Evolutionary conservation across 2,888 invertebrate species (phyloP), one percentile per base, ranked within the genome.

Genomic region (Diadromus collaris): DNA sequence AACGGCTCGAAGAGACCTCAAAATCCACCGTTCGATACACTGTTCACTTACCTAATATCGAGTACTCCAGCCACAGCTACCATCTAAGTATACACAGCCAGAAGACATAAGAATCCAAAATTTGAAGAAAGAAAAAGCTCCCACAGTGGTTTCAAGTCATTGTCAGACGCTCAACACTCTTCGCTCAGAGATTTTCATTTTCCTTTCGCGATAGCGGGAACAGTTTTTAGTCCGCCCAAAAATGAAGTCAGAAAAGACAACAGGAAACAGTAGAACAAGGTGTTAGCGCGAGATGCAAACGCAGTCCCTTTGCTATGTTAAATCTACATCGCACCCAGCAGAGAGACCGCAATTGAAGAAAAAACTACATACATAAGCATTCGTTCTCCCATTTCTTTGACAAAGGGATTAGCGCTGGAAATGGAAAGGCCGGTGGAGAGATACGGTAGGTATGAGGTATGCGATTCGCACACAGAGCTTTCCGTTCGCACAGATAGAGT

Each of bases 251-350:
- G 5, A 16, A 41, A 16, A 16, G 16, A 16, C 16, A 16, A 41
- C 1, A 16, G 38, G 4, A 16, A 41, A 16, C 38, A 41, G 16
- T 16, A 41, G 10, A 51, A 51, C 51, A 21, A 51, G 51, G 24
- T 51, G 24, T 51, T 21, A 51, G 51, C 58, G 56, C 7, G 48
- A 48, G 38, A 56, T 44, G 56, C 29, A 38, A 65, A 19, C 29
- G 56, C 34, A n/a, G 58, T 58, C 73, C 70, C 80, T 79, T 79
- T 79, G 77, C 77, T 69, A 80, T 80, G 80, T 70, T 80, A 77
- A 80, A 77, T 77, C 77, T 74, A 38, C 73, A 61, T 65, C 67
- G 46, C 32, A 41, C 60, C 68, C 64, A 29, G 16, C 67, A 70
- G 38, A 72, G 60, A 72, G 76, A 73, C 70, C 73, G 79, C 27